phyloP scores from a whole-genome alignment of 2,797 vertebrate genomes.

The Epinephelus awoara region DNA sequence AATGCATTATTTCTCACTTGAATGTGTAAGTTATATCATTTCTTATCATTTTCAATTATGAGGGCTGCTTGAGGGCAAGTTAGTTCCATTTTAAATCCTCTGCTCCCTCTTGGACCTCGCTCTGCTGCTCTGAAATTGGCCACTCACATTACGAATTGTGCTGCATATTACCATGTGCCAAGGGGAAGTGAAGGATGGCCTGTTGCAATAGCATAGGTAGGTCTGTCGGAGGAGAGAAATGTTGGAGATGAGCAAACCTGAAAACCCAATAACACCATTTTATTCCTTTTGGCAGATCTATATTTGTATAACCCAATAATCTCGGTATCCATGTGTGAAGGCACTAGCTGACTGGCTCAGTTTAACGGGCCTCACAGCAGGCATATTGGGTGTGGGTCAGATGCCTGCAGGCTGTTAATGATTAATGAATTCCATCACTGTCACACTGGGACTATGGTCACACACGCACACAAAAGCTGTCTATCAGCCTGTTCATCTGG shows the following conservation, averaged over 20 bases:
- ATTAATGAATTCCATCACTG: slow-evolving; percentile 78
- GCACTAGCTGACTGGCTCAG: slow-evolving; percentile 46
- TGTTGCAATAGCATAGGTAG: slow-evolving; percentile 21
- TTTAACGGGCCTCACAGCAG: slow-evolving; percentile 63
- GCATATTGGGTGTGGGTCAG: slow-evolving; percentile 72
- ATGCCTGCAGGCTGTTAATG: slow-evolving; percentile 74
- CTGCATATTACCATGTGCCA: slow-evolving; percentile 46
- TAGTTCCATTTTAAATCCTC: slow-evolving; percentile 47
- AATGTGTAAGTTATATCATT: slow-evolving; percentile 38
- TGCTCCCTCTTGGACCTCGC: slow-evolving; percentile 24
- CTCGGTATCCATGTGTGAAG: slow-evolving; percentile 59
- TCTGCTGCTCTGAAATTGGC: slow-evolving; percentile 45
- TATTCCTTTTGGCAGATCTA: slow-evolving; percentile 63
- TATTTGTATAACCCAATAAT: slow-evolving; percentile 72
- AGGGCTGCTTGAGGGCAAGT: slow-evolving; percentile 44
- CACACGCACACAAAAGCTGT: slow-evolving; percentile 49
- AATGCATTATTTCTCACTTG: slow-evolving; percentile 27
- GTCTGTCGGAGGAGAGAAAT: slow-evolving; percentile 25
- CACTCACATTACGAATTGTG: slow-evolving; percentile 25
- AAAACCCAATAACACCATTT: slow-evolving; percentile 56
- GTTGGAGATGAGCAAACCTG: slow-evolving; percentile 44
- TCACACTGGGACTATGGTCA: slow-evolving; percentile 57
- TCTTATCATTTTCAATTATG: slow-evolving; percentile 53
- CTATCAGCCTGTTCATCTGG: slow-evolving; percentile 49
- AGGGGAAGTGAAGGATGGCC: slow-evolving; percentile 43